Conservation (phyloP, 2,797 vertebrate genomes). For the Pantherophis alleghaniensis region DNA sequence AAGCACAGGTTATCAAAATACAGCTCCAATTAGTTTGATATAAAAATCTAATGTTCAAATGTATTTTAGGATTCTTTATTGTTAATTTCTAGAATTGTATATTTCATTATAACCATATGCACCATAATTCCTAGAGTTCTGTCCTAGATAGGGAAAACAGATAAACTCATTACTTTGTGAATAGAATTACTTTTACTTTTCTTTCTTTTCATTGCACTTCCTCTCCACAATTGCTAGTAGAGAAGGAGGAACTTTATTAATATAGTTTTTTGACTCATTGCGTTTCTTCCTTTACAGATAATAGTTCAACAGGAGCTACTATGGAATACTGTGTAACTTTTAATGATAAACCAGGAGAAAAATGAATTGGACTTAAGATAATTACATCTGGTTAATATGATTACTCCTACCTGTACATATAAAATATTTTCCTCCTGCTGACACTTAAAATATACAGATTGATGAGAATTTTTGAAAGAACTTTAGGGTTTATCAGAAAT, state of each 20-base stretch:
- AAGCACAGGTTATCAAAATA: not conserved
- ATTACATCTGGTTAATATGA: not conserved
- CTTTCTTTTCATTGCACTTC: not conserved
- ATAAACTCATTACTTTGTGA: not conserved
- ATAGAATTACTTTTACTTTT: not conserved
- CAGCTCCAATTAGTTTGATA: not conserved
- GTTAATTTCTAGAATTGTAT: not conserved
- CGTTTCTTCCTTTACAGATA: not conserved
- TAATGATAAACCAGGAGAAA: not conserved
- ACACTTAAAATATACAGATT: not conserved
- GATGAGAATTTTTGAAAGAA: not conserved
- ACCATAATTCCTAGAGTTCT: not conserved
- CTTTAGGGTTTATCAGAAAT: not conserved
- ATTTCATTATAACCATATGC: not conserved
- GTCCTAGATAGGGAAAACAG: not conserved
- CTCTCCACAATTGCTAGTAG: not conserved
- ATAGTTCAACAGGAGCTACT: not conserved
- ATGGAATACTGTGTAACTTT: not conserved
- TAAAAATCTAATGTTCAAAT: not conserved
- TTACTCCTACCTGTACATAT: not conserved
- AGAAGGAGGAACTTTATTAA: not conserved
- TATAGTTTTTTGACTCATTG: not conserved
- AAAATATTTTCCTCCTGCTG: not conserved
- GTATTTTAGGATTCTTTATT: not conserved
- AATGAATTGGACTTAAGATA: not conserved